These are phyloP conservation scores for Lasioglossum figueresi DNA, from an alignment of 2,888 invertebrate species.

Conservation along the genomic window DNA sequence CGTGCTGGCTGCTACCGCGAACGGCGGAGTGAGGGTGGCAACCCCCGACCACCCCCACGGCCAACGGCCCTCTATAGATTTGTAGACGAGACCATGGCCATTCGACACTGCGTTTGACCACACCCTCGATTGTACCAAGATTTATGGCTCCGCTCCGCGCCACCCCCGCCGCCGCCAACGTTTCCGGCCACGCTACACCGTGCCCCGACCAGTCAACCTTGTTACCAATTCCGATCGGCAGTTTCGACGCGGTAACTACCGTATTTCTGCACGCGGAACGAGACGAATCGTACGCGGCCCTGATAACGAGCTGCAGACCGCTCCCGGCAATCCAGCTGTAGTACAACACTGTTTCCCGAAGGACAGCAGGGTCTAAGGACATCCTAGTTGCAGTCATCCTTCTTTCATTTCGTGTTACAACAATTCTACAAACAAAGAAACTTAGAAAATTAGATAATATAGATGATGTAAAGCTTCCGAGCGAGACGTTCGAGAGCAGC, in stretches of 20 bases:
- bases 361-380: not conserved
- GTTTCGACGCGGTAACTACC: slow-evolving; percentile 77
- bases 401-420: not conserved
- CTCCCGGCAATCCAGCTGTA: not conserved
- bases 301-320: not conserved
- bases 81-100: slow-evolving; percentile 78
- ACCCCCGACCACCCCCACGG: not conserved
- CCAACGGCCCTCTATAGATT: slow-evolving; percentile 76
- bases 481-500: not conserved
- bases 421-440: not conserved
- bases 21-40: slow-evolving; percentile 40
- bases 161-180: slow-evolving; percentile 41
- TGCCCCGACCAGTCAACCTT: slow-evolving; percentile 57
- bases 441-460: not conserved
- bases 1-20: slow-evolving; percentile 46
- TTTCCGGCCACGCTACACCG: slow-evolving; percentile 42
- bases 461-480: too few species aligned
- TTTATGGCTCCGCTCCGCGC: slow-evolving; percentile 75
- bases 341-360: not conserved
- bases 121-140: slow-evolving; percentile 82
- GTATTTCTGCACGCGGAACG: slow-evolving; percentile 59
- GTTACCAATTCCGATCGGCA: slow-evolving; percentile 80
- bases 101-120: slow-evolving; percentile 82
- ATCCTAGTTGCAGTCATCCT: not conserved
- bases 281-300: slow-evolving; percentile 1